These are phyloP conservation scores for Amblyopsis hoosieri DNA, from an alignment of 2,797 vertebrate genomes.

Conservation along the genomic window DNA sequence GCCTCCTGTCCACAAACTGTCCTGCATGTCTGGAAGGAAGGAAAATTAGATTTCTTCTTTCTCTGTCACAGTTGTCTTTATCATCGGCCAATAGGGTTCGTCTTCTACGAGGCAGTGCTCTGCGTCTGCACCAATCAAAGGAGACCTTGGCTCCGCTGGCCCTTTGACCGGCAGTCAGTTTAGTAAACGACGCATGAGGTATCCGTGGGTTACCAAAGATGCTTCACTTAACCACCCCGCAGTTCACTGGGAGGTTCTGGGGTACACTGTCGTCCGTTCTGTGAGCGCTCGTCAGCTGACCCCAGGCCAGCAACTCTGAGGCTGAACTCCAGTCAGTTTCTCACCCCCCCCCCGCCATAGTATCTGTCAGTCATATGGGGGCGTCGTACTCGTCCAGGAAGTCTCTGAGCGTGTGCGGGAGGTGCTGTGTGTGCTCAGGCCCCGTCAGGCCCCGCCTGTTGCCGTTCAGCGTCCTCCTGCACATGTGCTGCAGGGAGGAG, in stretches of 20 bases:
- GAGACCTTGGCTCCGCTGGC: conserved; percentile 39
- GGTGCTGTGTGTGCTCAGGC: conserved; percentile 75
- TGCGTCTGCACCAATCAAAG: conserved; percentile 66
- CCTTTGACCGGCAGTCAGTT: conserved; percentile 50
- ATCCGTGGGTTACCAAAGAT: conserved; percentile 46
- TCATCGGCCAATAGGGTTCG: conserved; percentile 51
- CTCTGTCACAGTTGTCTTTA: conserved; percentile 27
- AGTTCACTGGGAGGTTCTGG: neutral
- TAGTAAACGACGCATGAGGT: conserved; percentile 43
- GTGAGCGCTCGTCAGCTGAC: conserved; percentile 7
- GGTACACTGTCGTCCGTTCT: conserved; percentile 20
- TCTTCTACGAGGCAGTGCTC: conserved; percentile 73
- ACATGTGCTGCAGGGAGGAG: conserved; percentile 93
- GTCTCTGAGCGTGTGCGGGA: conserved; percentile 90
- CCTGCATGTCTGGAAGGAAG: conserved; percentile 31
- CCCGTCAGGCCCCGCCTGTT: conserved; percentile 80
- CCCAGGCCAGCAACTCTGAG: conserved; percentile 17
- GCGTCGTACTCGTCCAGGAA: conserved; percentile 95
- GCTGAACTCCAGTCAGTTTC: conserved; percentile 38
- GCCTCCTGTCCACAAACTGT: conserved; percentile 11
- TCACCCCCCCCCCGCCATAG: conserved; percentile 15
- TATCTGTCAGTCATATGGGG: conserved; percentile 83
- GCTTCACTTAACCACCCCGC: conserved; percentile 20
- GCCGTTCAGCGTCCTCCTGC: conserved; percentile 90
- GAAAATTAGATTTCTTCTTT: conserved; percentile 26